Evolutionary conservation across 1,140 invertebrate genomes (phyloP).

Genomic region (Conopomorpha cramerella): DNA sequence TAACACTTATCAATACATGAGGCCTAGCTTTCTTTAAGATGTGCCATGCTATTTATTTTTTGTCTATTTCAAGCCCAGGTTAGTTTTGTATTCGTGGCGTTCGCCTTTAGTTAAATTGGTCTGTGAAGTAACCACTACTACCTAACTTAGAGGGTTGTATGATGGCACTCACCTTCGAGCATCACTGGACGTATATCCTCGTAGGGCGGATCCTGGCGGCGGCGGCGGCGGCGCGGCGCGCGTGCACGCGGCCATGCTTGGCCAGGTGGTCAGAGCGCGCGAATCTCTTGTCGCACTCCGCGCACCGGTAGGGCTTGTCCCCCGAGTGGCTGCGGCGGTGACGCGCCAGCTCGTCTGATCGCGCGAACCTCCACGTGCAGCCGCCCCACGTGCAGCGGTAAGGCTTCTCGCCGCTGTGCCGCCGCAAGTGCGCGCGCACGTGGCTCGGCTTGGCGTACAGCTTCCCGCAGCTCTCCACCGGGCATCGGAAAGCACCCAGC

Average conservation of each 20-base stretch:
- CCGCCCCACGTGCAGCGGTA: slow-evolving; percentile 88
- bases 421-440: slow-evolving; percentile 88
- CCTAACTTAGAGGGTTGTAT: too few species aligned
- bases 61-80: too few species aligned
- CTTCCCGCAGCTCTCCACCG: slow-evolving; percentile 66
- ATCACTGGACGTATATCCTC: too few species aligned
- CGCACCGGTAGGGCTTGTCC: slow-evolving; percentile 80
- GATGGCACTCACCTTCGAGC: too few species aligned
- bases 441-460: slow-evolving; percentile 93
- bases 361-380: slow-evolving; percentile 93
- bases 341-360: slow-evolving; percentile 89
- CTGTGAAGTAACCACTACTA: too few species aligned
- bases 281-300: slow-evolving; percentile 83
- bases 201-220: too few species aligned
- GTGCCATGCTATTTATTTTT: too few species aligned
- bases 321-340: slow-evolving; percentile 83
- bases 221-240: slow-evolving; percentile 32
- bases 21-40: too few species aligned
- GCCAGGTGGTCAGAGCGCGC: slow-evolving; percentile 88
- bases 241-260: slow-evolving; percentile 87
- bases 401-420: slow-evolving; percentile 95
- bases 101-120: too few species aligned
- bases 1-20: too few species aligned
- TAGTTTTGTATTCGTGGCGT: too few species aligned
- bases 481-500: slow-evolving; percentile 62